phyloP scores from a whole-genome alignment of 2,113 vertebrate genomes.

The Varanus salvator region DNA sequence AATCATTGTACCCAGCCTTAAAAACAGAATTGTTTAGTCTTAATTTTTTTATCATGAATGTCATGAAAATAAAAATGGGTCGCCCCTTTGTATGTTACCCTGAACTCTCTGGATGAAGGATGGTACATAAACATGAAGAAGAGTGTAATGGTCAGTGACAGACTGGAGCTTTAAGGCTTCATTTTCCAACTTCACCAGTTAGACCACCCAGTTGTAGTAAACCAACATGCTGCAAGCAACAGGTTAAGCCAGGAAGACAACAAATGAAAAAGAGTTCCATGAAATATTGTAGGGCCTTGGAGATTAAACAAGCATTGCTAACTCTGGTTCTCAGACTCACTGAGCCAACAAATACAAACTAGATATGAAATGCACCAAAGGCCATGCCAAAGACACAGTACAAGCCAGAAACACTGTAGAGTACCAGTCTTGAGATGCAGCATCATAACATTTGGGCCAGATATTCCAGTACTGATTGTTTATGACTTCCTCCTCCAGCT shows the following conservation, averaged over 20 bases:
- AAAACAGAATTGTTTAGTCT: not conserved
- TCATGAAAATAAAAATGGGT: not conserved
- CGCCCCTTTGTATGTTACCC: not conserved
- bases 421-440: not conserved
- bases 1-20: no score
- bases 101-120: no score
- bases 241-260: not conserved
- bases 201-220: constrained; percentile 39
- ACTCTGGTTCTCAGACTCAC: not conserved
- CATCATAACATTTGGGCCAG: not conserved
- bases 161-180: constrained; percentile 21
- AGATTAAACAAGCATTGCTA: not conserved
- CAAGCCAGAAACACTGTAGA: no score
- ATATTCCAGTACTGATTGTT: not conserved
- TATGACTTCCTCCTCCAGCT: not conserved
- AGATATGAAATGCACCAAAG: not conserved
- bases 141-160: fast-evolving
- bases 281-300: fast-evolving
- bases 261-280: not conserved
- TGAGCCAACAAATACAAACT: not conserved
- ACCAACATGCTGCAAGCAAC: not conserved
- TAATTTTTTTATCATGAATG: not conserved
- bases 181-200: constrained; percentile 21
- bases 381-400: not conserved
- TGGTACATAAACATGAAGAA: not conserved